These are phyloP conservation scores for Alces alces DNA, from an alignment of 2,113 vertebrate species.

Conservation along the genomic window DNA sequence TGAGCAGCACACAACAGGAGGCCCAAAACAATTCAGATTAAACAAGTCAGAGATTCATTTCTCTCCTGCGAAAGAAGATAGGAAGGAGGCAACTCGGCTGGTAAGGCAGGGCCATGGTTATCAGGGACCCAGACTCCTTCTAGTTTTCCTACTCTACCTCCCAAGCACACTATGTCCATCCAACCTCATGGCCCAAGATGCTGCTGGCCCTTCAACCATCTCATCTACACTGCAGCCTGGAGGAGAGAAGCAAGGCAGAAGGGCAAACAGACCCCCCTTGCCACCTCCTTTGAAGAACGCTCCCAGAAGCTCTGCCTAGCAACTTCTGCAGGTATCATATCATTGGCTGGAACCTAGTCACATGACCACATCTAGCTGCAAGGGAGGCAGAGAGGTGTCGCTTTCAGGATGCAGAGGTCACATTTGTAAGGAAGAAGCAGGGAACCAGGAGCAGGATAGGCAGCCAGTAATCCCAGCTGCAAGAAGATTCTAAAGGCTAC, in stretches of 20 bases:
- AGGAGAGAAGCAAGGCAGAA: background rate
- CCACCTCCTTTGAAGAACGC: background rate
- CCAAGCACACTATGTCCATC: background rate
- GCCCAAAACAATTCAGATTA: background rate
- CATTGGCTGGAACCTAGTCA: background rate
- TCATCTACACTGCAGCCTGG: background rate
- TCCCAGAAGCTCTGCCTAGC: background rate
- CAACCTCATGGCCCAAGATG: background rate
- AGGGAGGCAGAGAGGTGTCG: background rate
- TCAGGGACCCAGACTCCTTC: background rate
- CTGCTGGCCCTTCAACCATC: background rate
- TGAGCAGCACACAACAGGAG: background rate
- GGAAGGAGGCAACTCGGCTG: background rate
- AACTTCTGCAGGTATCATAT: background rate
- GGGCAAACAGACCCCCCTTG: background rate
- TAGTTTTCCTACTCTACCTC: background rate
- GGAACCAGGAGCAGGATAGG: accelerated
- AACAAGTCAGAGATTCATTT: background rate
- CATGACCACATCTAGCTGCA: background rate
- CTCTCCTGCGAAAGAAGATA: background rate
- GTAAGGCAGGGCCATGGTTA: background rate
- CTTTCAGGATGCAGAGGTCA: background rate
- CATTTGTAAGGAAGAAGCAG: background rate
- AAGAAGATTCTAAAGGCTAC: background rate
- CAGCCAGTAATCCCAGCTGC: background rate